Conservation (phyloP, 2,888 invertebrate genomes). For the Oscheius sp. region DNA sequence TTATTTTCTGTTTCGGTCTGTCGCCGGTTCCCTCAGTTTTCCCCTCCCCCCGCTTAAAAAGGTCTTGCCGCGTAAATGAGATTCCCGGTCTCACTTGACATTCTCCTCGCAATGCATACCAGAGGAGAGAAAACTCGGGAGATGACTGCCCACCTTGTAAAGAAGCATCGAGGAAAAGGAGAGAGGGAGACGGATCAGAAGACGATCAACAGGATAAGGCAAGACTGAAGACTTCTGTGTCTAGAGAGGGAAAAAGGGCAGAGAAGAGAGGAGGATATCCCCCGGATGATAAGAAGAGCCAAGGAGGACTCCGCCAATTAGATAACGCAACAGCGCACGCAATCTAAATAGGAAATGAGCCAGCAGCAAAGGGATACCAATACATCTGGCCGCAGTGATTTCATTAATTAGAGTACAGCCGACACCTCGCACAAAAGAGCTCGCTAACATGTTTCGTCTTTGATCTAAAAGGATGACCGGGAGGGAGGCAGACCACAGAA, state of each 20-base stretch:
- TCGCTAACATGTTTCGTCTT: not conserved
- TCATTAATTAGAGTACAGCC: constrained; percentile 21
- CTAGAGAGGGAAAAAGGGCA: constrained; percentile 2
- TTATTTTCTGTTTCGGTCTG: not conserved
- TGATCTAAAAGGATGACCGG: not conserved
- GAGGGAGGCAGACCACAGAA: not conserved
- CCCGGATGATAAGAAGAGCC: not conserved
- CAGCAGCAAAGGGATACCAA: constrained; percentile 15
- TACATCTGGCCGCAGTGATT: constrained; percentile 26
- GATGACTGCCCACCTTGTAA: constrained; percentile 30
- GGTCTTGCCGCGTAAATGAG: constrained; percentile 1
- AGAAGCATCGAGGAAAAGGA: constrained; percentile 22
- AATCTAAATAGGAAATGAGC: constrained; percentile 35
- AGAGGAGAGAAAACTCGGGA: not conserved
- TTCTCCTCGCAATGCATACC: not conserved
- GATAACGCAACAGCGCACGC: constrained; percentile 36
- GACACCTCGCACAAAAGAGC: not conserved
- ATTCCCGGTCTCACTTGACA: constrained; percentile 3
- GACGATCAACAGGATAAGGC: constrained; percentile 11
- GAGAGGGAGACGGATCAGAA: constrained; percentile 7
- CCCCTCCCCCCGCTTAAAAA: not conserved
- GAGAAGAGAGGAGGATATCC: constrained; percentile 17
- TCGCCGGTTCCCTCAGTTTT: not conserved
- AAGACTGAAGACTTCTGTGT: constrained; percentile 1
- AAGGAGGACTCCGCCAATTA: constrained; percentile 27